Percentiles rank a stretch among this genome's conserved stretches.
These are phyloP conservation scores for Cheilosia urbana DNA, from an alignment of 2,888 invertebrate genomes.

Conservation along the genomic window DNA sequence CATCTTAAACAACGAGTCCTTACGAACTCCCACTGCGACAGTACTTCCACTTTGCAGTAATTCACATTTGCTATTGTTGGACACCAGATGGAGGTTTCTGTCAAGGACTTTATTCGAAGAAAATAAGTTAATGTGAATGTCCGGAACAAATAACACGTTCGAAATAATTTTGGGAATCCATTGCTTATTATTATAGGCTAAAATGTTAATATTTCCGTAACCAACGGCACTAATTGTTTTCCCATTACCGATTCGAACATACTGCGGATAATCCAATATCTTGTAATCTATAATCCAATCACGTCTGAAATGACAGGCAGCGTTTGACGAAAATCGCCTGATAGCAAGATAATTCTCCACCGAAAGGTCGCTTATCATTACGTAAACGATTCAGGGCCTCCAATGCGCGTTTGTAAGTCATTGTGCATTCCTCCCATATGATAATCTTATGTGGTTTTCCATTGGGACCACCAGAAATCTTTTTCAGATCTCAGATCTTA, in stretches of 20 bases:
- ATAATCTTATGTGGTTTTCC: too few relatives aligned
- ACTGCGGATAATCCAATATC: background rate
- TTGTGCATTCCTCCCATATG: too few relatives aligned
- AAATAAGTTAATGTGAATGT: constrained; percentile 71
- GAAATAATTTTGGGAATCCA: constrained; percentile 4
- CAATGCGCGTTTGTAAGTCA: too few relatives aligned
- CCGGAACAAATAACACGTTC: constrained; percentile 74
- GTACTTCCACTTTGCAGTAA: constrained; percentile 14
- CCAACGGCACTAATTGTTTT: constrained; percentile 15
- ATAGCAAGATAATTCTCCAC: too few relatives aligned
- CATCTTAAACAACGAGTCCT: constrained; percentile 59
- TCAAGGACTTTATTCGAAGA: constrained; percentile 66
- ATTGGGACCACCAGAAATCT: too few relatives aligned
- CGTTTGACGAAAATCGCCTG: too few relatives aligned
- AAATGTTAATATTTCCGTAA: constrained; percentile 8
- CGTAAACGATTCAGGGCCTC: too few relatives aligned
- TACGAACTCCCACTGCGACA: constrained; percentile 41
- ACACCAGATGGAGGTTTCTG: constrained; percentile 57
- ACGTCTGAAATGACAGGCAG: too few relatives aligned
- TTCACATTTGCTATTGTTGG: constrained; percentile 56
- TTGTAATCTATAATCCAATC: constrained; percentile 7
- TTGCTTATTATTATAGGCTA: background rate
- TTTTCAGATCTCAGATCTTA: too few relatives aligned
- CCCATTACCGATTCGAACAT: constrained; percentile 1
- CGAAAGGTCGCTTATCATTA: too few relatives aligned